Base-by-base conservation (phyloP, 1,140 invertebrate species). In the Propsilocerus akamusi region DNA sequence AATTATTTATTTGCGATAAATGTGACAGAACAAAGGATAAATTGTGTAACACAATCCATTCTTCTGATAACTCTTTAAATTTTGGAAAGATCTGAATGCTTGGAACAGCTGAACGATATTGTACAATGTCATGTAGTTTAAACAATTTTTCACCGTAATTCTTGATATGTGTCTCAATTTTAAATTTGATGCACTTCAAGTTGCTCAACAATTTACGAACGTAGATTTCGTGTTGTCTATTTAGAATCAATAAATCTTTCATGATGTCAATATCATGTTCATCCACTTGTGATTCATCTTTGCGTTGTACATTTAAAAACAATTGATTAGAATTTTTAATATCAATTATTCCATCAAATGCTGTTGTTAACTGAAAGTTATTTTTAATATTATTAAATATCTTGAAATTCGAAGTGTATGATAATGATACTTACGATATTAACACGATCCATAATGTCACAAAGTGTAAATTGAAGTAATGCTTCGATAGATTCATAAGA, bases 91-190 rank as follows among this genome's bases (percentile, higher is more conserved):
- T 48, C n/a, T 47, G 46, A 30, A 25, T 23, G 12, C 25, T 51
- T 34, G 50, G 50, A 30, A 51, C 37, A 1, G 50, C 50, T 14
- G 50, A 47, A 10, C 50, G 50, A 34, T 14, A 51, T 37, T 51
- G 41, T n/a, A 51, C 50, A 23, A 23, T 17, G 17, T 48, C 46
- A 34, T 51, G 50, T 5, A 51, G 26, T 14, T 17, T 25, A 4
- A 23, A 2, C 5, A 51, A 24, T 22, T 25, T n/a, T 25, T 32
- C 28, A 12, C 25, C 26, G 20, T 32, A 51, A 14, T 32, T 30
- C 12, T 46, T 25, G 4, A 51, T 12, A 26, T 23, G 24, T 4
- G n/a, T 8, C 17, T 51, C 49, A 34, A 51, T 51, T 11, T 24
- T 3, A 6, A 12, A 5, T 12, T 51, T 46, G 7, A 28, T 23